phyloP scores from a whole-genome alignment of 35 echinoderm and acorn worm species.

The Holothuria glaberrima region DNA sequence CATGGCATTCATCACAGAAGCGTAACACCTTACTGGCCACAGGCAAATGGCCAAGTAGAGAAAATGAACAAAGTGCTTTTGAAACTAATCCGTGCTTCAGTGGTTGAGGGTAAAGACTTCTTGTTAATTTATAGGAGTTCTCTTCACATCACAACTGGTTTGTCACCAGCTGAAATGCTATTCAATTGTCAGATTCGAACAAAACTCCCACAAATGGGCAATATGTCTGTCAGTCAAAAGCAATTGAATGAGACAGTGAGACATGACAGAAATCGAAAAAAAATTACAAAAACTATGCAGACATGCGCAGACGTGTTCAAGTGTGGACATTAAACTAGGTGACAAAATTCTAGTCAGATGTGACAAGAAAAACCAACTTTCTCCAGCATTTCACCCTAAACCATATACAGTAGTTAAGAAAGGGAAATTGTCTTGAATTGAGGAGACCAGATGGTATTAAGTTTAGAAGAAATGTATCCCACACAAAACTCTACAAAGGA shows the following conservation, averaged over 20 bases:
- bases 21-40: conserved; percentile 13
- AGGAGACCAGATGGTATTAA: background rate
- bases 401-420: background rate
- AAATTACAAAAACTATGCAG: background rate
- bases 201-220: background rate
- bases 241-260: background rate
- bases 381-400: background rate
- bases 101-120: background rate
- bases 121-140: background rate
- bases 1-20: conserved; percentile 11
- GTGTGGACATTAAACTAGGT: background rate
- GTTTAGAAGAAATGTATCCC: background rate
- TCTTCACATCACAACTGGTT: background rate
- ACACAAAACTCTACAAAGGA: background rate
- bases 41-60: conserved; percentile 20
- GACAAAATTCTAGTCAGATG: conserved; percentile 9
- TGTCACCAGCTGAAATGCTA: background rate
- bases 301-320: background rate
- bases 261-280: background rate
- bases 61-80: background rate
- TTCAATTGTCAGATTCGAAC: background rate
- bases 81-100: background rate
- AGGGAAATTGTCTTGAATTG: background rate
- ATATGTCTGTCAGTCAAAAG: conserved; percentile 9
- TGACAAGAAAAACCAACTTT: background rate